A percentile compares a stretch with the other conserved stretches of the same genome.
Evolutionary conservation across 2,888 invertebrate genomes (phyloP).

Genomic region (Eupithecia exiguata): DNA sequence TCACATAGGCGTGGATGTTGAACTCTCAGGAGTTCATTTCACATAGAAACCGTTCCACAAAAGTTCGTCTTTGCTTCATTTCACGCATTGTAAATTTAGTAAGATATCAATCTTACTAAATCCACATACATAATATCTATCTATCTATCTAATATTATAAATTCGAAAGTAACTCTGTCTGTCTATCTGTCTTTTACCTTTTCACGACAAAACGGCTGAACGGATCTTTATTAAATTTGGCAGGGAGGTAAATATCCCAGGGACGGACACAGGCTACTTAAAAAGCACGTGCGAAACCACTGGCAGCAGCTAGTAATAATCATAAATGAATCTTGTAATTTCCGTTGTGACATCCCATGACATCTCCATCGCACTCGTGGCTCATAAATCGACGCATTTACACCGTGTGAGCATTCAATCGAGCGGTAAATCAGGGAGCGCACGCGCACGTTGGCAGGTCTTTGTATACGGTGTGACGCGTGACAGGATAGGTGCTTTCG

Average conservation of each 20-base stretch:
- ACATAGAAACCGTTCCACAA: background rate
- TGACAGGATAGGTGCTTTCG: constrained; percentile 45
- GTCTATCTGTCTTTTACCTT: too few relatives aligned
- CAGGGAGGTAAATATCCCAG: too few relatives aligned
- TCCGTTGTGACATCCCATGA: constrained; percentile 23
- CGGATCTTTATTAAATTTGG: too few relatives aligned
- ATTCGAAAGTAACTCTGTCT: too few relatives aligned
- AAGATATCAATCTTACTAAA: too few relatives aligned
- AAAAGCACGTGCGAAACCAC: too few relatives aligned
- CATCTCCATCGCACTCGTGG: constrained; percentile 26
- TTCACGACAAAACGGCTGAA: too few relatives aligned
- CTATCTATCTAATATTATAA: too few relatives aligned
- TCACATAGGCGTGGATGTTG: constrained; percentile 4
- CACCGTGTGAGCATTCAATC: constrained; percentile 64
- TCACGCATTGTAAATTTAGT: too few relatives aligned
- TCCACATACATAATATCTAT: too few relatives aligned
- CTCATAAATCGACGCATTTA: constrained; percentile 61
- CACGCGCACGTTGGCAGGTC: constrained; percentile 57
- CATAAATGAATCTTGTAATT: constrained; percentile 8
- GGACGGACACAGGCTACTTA: too few relatives aligned
- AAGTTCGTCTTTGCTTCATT: background rate
- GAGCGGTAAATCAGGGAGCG: constrained; percentile 60
- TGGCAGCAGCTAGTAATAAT: background rate
- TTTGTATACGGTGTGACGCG: constrained; percentile 57
- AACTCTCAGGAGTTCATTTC: too few relatives aligned